These are phyloP conservation scores for Rhinogobius similis DNA, from an alignment of 2,113 vertebrate species.

Conservation along the genomic window DNA sequence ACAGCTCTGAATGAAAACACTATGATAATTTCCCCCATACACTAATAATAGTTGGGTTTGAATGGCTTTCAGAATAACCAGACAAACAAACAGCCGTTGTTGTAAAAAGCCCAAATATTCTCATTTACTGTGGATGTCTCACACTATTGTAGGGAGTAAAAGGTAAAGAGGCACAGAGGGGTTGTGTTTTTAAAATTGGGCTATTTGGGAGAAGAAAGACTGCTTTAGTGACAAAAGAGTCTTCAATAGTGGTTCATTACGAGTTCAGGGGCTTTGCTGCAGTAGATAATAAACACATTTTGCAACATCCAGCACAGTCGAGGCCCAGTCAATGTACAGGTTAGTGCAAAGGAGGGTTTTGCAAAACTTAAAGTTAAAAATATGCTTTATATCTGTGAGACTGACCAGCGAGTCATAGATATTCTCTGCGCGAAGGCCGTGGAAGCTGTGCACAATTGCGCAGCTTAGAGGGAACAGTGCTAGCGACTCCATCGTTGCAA, in stretches of 20 bases:
- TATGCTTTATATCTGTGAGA: not conserved
- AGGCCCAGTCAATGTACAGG: not conserved
- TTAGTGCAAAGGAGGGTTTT: too few species aligned
- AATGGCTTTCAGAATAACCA: slow-evolving; percentile 35
- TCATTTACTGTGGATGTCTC: slow-evolving; percentile 29
- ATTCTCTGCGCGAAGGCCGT: too few species aligned
- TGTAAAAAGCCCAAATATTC: slow-evolving; percentile 26
- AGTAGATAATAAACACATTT: not conserved
- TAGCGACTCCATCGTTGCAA: too few species aligned
- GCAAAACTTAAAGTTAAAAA: not conserved
- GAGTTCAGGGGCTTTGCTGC: slow-evolving; percentile 6
- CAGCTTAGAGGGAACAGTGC: too few species aligned
- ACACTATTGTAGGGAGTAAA: not conserved
- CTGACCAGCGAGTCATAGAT: not conserved
- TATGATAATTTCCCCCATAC: slow-evolving; percentile 35
- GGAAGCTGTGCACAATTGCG: too few species aligned
- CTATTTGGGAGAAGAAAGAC: not conserved
- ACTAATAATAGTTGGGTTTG: slow-evolving; percentile 23
- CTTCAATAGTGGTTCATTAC: not conserved
- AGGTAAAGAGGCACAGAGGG: not conserved
- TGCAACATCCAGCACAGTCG: not conserved
- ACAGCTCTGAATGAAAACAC: slow-evolving; percentile 34
- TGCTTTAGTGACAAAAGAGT: not conserved
- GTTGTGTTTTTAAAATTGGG: slow-evolving; percentile 2
- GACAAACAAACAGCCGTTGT: slow-evolving; percentile 32